These are phyloP conservation scores for Mastacembelus armatus DNA, from an alignment of 2,797 vertebrate species.

Conservation along the genomic window DNA sequence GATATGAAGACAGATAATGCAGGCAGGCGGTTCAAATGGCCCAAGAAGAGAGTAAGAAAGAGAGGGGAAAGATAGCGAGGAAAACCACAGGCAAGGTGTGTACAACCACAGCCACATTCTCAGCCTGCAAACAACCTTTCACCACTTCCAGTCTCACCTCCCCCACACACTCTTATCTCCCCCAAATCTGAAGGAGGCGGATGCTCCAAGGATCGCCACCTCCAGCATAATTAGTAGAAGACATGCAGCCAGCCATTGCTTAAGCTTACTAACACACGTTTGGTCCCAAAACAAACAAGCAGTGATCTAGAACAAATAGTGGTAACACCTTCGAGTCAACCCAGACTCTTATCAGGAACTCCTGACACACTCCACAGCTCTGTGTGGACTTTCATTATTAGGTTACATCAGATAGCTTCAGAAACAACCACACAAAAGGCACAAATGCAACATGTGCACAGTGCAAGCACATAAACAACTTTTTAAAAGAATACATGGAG, in stretches of 20 bases:
- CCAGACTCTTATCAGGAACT: constrained; percentile 33
- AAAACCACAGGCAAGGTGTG: constrained; percentile 64
- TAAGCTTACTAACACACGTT: constrained; percentile 46
- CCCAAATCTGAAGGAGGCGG: constrained; percentile 63
- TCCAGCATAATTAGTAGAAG: constrained; percentile 67
- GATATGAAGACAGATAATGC: constrained; percentile 82
- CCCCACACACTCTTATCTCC: constrained; percentile 56
- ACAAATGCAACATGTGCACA: constrained; percentile 22
- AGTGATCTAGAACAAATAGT: constrained; percentile 54
- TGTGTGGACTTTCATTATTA: constrained; percentile 31
- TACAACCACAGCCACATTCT: constrained; percentile 68
- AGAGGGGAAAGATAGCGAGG: constrained; percentile 24
- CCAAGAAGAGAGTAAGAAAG: constrained; percentile 41
- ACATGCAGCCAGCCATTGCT: constrained; percentile 59
- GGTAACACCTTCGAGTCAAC: constrained; percentile 15
- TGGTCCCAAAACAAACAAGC: constrained; percentile 61
- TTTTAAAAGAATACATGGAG: constrained; percentile 1
- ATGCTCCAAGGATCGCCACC: constrained; percentile 51
- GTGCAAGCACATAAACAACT: not conserved
- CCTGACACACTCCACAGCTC: not conserved
- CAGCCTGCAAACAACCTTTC: constrained; percentile 74
- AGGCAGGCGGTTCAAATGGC: constrained; percentile 51
- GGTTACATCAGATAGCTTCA: constrained; percentile 30
- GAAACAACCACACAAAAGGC: not conserved
- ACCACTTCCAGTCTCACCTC: constrained; percentile 65